Evolutionary conservation across 92 coral and sea anemone genomes (phyloP), one percentile per base, ranked within the genome.

Genomic region (Palythoa grandiflora): DNA sequence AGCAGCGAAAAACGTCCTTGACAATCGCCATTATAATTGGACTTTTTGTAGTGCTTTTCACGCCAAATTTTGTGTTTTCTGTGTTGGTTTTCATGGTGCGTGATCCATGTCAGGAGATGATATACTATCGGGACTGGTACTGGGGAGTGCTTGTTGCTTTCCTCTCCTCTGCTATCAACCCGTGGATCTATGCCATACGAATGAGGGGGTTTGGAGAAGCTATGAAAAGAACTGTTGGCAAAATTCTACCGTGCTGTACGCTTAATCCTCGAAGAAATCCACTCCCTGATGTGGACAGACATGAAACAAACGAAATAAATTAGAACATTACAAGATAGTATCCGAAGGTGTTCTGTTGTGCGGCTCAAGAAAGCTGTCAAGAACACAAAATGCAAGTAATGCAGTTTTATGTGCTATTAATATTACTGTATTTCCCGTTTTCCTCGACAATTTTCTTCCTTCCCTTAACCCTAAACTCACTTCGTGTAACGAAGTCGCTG

Each of bases 161-260:
- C 14, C 1, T 61, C 17, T 39, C 84, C 55, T 79, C 84, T 40
- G 84, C 84, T 11, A 36, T 14, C 2, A 79, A 79, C 39, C 84
- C 84, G 38, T 79, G 84, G 84, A 79, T 79, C 57, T 79, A 79
- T 28, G 84, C 84, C 35, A 20, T 44, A 3, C 15, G 84, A 39
- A 61, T 60, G 16, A 55, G 17, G 60, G 72, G 44, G 12, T 79
- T 59, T 44, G 16, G 72, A n/a, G 39, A 21, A 51, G 84, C 84
- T 1, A 79, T 79, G 72, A 60, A 6, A 68, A 28, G 28, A n/a
- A 14, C 36, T 38, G 52, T 39, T 59, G 36, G 73, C 47, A 79
- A 79, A 79, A 38, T 79, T 4, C 68, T 39, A 12, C 38, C 51
- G 37, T 79, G 73, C 55, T 17, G 59, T 9, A 37, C 9, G n/a